Base-by-base conservation (phyloP, 2,888 invertebrate genomes). In the Caenorhabditis sp. region DNA sequence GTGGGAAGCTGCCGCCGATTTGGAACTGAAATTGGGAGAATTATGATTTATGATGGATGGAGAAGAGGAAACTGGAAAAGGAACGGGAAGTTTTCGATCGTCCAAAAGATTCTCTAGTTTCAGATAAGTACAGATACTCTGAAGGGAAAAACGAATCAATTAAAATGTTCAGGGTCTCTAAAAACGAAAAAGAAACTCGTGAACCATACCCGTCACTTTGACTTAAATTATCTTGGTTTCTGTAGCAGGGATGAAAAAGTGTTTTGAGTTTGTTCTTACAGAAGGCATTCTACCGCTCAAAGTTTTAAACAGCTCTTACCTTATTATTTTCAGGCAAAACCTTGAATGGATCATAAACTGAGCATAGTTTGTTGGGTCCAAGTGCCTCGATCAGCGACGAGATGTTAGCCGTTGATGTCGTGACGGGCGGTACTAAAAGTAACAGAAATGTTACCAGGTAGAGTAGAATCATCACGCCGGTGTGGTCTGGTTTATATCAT, bases 1-100 rank as follows among this genome's bases (percentile, higher is more conserved):
- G 85, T n/a, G 91, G 88, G 72, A 91, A 91, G n/a, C 91, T 89
- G 44, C 91, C 91, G 66, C 91, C 91, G 76, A 91, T 89, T 89
- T 90, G 90, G 83, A 89, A 90, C 89, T 90, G 86, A 83, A 87
- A 74, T n/a, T 54, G 14, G 10, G 2, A 12, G 38, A 38, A 41
- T n/a, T 6, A 38, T 44, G 24, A 41, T 51, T 16, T 28, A 28
- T 14, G 61, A 28, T 22, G 10, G 5, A 10, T n/a, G 31, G 12
- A 6, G 4, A 19, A 0, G 51, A 31, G 8, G 10, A 19, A 66
- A 66, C 24, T 61, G 41, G 35, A 41, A 44, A 12, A 64, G 28
- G 41, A 8, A 24, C 8, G 4, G 1, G 26, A 24, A 47, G 1
- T 47, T 47, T n/a, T n/a, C n/a, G n/a, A n/a, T n/a, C n/a, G n/a